Base-by-base conservation (phyloP, 1,140 invertebrate genomes). In the Neodiprion fabricii region DNA sequence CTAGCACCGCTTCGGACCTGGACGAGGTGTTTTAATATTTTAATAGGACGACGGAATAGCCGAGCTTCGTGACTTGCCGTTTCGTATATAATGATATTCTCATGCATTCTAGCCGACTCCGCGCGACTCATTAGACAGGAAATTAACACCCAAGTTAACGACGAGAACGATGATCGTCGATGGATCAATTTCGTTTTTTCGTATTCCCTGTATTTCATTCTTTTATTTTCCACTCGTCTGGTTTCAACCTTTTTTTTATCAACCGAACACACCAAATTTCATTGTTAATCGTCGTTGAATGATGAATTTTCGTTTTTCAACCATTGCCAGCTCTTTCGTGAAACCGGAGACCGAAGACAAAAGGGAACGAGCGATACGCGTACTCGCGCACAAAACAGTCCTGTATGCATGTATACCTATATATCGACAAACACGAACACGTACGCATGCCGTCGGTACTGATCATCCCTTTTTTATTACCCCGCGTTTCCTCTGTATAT, bases 21-120 rank as follows among this genome's bases (percentile, higher is more conserved):
- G 82, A 85, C 81, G 85, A 86, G 83, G 84, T 85, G 85, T 87
- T 88, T 89, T 87, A 89, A 88, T 89, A 88, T 88, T 88, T 88
- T 86, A 88, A 87, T 86, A 86, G 86, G 83, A 84, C 83, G 82
- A 81, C 79, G 83, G 82, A 87, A 85, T 84, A 81, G 84, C 82
- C 53, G 84, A 81, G 83, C 86, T 86, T 84, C 85, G 86, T 88
- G 86, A 88, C 86, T 88, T 84, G 84, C 83, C 86, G 78, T 85
- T 88, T 86, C 53, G 4, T 84, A 85, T 40, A 40, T 87, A 88
- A 87, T 88, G 87, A 88, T 88, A 88, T 88, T 86, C 86, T 83
- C 86, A 76, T 80, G 83, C 82, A 84, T 87, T 88, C 84, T 82
- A 83, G 83, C 84, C 82, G 80, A 78, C 78, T 78, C 78, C 78